These are phyloP conservation scores for Apeltes quadracus DNA, from an alignment of 2,113 vertebrate genomes.

Conservation along the genomic window DNA sequence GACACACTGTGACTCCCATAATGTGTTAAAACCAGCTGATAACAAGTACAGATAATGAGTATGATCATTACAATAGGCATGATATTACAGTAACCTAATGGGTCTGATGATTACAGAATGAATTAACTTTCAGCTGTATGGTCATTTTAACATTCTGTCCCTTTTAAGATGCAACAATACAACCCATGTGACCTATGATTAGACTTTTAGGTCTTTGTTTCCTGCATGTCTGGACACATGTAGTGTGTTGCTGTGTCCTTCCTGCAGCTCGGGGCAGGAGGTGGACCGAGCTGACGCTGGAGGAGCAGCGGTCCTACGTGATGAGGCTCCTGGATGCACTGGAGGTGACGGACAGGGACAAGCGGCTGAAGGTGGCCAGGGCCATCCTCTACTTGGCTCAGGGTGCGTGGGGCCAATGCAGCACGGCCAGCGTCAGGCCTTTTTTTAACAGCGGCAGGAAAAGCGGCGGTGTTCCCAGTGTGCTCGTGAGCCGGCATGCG, in stretches of 20 bases:
- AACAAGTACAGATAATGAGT: not conserved
- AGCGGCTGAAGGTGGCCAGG: conserved; percentile 87
- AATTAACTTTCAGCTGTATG: too few species aligned
- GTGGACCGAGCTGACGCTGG: conserved; percentile 86
- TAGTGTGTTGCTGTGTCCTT: not conserved
- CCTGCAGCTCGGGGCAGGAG: conserved; percentile 80
- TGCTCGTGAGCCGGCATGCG: not conserved
- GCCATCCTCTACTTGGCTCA: conserved; percentile 96
- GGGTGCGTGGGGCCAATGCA: conserved; percentile 76
- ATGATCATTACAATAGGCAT: not conserved
- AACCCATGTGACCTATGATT: too few species aligned
- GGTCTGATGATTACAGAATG: not conserved
- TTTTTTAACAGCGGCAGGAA: not conserved
- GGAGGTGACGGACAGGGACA: conserved; percentile 92
- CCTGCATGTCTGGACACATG: not conserved
- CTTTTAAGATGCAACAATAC: too few species aligned
- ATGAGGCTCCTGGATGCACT: conserved; percentile 92
- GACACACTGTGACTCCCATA: not conserved
- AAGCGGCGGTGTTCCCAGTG: not conserved
- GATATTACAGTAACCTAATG: not conserved
- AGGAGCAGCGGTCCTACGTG: conserved; percentile 87
- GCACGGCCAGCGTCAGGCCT: not conserved
- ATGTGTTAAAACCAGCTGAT: not conserved
- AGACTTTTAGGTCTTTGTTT: not conserved
- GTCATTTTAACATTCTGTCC: too few species aligned